phyloP scores from a whole-genome alignment of 1,140 invertebrate species.

The Lordiphosa stackelbergi region DNA sequence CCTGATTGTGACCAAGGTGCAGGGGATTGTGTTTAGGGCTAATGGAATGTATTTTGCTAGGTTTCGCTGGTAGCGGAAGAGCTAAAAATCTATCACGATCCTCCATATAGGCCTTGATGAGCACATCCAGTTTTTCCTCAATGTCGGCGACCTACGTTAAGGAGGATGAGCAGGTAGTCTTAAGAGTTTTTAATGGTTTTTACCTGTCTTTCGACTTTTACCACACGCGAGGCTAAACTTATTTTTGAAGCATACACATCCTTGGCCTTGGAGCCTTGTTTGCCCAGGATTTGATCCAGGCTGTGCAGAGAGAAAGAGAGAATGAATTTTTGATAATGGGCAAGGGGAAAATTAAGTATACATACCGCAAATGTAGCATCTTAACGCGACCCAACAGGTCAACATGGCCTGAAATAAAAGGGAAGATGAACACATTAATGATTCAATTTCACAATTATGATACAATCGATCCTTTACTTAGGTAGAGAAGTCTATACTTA shows the following conservation, averaged over 20 bases:
- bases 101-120: constrained; percentile 95
- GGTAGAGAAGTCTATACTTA: no score
- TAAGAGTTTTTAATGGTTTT: constrained; percentile 57
- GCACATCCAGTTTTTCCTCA: constrained; percentile 93
- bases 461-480: no score
- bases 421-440: background rate
- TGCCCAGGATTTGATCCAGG: constrained; percentile 95
- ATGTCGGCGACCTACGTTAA: constrained; percentile 93
- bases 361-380: constrained; percentile 90
- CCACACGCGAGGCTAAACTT: constrained; percentile 92
- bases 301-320: constrained; percentile 19
- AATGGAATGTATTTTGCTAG: constrained; percentile 77
- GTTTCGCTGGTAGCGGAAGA: constrained; percentile 77
- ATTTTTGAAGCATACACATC: constrained; percentile 96
- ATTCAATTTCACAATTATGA: no score
- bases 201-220: constrained; percentile 97
- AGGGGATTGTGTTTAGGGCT: constrained; percentile 71
- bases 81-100: constrained; percentile 85
- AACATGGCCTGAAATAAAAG: constrained; percentile 82
- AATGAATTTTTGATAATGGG: background rate
- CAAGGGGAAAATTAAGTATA: background rate
- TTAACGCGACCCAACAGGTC: constrained; percentile 93
- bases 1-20: constrained; percentile 57
- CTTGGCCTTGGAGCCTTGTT: constrained; percentile 94
- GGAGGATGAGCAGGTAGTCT: background rate